Conservation (phyloP, 2,888 invertebrate genomes). For the Erebia aethiops region DNA sequence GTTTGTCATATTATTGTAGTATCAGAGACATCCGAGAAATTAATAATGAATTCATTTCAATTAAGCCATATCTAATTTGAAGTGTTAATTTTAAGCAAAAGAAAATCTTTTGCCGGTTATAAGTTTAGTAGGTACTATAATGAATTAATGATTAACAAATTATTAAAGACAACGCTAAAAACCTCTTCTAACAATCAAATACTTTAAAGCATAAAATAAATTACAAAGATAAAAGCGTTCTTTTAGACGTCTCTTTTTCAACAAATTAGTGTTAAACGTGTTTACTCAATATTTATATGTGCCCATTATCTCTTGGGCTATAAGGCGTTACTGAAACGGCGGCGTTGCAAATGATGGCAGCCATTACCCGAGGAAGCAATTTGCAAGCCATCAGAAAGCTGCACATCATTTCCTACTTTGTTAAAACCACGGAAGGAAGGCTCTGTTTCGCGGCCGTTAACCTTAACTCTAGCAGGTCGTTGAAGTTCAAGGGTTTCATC, state of each 20-base stretch:
- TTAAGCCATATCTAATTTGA: too few species aligned
- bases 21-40: not conserved
- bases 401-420: slow-evolving; percentile 28
- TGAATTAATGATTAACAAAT: too few species aligned
- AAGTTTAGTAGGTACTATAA: too few species aligned
- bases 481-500: slow-evolving; percentile 28
- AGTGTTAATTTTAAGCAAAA: too few species aligned
- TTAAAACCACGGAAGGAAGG: slow-evolving; percentile 28
- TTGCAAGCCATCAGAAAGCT: slow-evolving; percentile 36
- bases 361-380: slow-evolving; percentile 34
- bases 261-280: too few species aligned
- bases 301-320: not conserved
- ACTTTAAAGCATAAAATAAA: too few species aligned
- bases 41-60: not conserved
- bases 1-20: not conserved
- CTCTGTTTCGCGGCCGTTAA: slow-evolving; percentile 19
- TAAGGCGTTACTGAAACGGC: slow-evolving; percentile 4
- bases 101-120: too few species aligned
- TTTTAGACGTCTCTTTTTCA: too few species aligned
- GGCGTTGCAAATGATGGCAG: slow-evolving; percentile 24
- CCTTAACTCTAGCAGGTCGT: slow-evolving; percentile 2
- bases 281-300: not conserved
- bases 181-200: too few species aligned
- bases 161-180: too few species aligned
- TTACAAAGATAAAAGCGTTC: too few species aligned